Evolutionary conservation across 2,888 invertebrate species (phyloP).

Genomic region (Sinopyrophorus schimmeli): DNA sequence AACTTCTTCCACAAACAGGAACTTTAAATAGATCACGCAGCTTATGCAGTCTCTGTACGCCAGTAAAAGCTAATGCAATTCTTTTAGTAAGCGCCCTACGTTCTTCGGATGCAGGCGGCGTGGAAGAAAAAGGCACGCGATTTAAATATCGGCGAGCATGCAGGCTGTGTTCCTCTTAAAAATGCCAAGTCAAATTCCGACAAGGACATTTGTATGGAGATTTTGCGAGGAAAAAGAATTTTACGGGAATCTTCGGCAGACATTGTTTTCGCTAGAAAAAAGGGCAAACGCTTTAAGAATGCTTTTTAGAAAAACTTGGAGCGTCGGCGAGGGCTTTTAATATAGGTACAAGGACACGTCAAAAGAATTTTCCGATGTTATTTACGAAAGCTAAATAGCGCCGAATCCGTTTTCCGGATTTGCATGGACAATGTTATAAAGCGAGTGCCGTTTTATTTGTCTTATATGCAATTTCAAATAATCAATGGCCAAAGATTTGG

Average conservation of each 20-base stretch:
- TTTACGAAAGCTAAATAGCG: too few relatives aligned
- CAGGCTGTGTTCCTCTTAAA: constrained; percentile 37
- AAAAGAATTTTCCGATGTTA: too few relatives aligned
- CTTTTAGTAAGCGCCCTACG: constrained; percentile 8
- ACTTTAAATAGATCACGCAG: constrained; percentile 11
- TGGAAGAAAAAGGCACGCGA: constrained; percentile 9
- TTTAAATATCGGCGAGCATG: constrained; percentile 5
- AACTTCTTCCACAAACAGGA: constrained; percentile 5
- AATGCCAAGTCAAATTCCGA: constrained; percentile 43
- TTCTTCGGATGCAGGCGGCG: not conserved
- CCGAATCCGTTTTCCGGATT: too few relatives aligned
- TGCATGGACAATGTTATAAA: too few relatives aligned
- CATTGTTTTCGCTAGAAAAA: constrained; percentile 39
- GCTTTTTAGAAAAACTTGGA: constrained; percentile 19
- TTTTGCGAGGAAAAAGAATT: constrained; percentile 43
- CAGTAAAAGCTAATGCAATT: constrained; percentile 27
- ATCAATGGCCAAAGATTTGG: too few relatives aligned
- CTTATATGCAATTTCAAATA: too few relatives aligned
- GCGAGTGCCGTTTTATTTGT: too few relatives aligned
- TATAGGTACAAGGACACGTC: too few relatives aligned
- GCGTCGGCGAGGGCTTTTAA: too few relatives aligned
- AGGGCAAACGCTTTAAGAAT: constrained; percentile 23
- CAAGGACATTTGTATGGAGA: constrained; percentile 49
- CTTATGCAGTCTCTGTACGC: constrained; percentile 7
- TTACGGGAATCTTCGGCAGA: constrained; percentile 38